Conservation (phyloP, 2,113 vertebrate species). For the Rutilus rutilus region DNA sequence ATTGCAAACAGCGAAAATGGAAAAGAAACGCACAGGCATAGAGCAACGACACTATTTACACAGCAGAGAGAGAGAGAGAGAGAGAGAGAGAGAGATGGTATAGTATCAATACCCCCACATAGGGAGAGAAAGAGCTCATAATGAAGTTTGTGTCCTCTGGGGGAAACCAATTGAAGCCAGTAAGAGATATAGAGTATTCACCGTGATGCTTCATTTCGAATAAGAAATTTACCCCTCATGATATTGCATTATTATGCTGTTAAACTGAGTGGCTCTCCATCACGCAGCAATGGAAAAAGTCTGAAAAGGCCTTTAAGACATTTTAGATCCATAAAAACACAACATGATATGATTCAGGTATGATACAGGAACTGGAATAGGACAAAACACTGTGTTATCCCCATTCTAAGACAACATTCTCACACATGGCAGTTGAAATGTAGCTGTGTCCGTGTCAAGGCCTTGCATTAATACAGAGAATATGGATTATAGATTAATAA, state of each 20-base stretch:
- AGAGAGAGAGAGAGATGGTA: conserved; percentile 52
- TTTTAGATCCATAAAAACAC: conserved; percentile 30
- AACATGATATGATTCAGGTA: neutral
- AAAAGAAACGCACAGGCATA: conserved; percentile 40
- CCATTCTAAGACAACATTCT: neutral
- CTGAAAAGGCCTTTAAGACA: conserved; percentile 20
- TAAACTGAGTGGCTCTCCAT: conserved; percentile 46
- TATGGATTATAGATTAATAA: conserved; percentile 19
- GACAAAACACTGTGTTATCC: neutral
- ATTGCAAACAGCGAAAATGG: conserved; percentile 55
- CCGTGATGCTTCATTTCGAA: conserved; percentile 63
- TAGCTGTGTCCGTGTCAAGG: conserved; percentile 11
- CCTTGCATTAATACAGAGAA: conserved; percentile 17
- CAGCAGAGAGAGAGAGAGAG: conserved; percentile 55
- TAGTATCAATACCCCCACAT: conserved; percentile 68
- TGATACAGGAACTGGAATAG: neutral
- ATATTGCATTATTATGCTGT: conserved; percentile 60
- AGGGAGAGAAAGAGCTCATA: conserved; percentile 63
- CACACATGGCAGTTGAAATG: neutral
- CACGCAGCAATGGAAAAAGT: neutral
- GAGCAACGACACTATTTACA: conserved; percentile 69
- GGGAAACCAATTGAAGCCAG: conserved; percentile 48
- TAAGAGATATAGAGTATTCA: conserved; percentile 60
- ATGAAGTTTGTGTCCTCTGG: conserved; percentile 72
- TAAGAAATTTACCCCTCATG: conserved; percentile 49